Evolutionary conservation across 2,113 vertebrate genomes (phyloP).

Genomic region (Corapipo altera): DNA sequence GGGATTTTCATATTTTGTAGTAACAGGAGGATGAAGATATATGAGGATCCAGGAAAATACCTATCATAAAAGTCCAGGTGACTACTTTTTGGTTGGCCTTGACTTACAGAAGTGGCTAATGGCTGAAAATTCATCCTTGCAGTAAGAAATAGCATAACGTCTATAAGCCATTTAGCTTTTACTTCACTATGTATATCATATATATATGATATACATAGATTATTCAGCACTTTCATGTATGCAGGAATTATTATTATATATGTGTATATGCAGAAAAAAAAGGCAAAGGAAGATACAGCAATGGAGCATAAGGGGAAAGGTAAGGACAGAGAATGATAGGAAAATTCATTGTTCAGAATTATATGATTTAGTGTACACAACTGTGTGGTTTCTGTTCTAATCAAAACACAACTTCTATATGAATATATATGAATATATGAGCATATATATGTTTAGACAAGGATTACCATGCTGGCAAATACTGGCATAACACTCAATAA

Average conservation of each 20-base stretch:
- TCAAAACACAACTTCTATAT: neutral
- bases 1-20: neutral
- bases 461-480: neutral
- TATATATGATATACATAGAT: neutral
- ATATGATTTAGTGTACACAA: neutral
- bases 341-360: neutral
- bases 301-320: accelerated
- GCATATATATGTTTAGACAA: neutral
- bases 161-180: neutral
- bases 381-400: neutral
- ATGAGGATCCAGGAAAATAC: neutral
- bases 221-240: neutral
- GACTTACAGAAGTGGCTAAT: neutral
- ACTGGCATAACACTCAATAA: neutral
- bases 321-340: neutral
- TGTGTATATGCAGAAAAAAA: accelerated
- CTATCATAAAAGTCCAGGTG: neutral
- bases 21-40: neutral
- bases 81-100: neutral
- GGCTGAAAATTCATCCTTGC: neutral
- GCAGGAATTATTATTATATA: neutral
- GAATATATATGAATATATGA: neutral
- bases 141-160: neutral
- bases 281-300: neutral
- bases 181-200: neutral